Conservation (phyloP, 2,113 vertebrate species). For the Scopus umbretta region DNA sequence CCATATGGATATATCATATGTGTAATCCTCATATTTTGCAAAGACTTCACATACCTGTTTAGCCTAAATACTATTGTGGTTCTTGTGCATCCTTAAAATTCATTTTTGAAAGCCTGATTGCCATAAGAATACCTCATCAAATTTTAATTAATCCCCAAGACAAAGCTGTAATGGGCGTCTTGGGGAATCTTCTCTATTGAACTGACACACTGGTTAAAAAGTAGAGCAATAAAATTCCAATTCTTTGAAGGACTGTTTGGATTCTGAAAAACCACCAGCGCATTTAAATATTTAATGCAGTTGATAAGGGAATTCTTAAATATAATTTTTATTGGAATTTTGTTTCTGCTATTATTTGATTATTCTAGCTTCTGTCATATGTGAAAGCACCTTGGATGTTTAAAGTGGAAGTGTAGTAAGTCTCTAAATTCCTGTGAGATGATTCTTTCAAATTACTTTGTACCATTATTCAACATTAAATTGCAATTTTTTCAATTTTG, state of each 20-base stretch:
- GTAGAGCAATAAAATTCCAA: neutral
- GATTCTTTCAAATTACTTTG: neutral
- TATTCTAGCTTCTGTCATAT: neutral
- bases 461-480: neutral
- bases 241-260: neutral
- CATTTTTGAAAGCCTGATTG: neutral
- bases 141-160: constrained; percentile 30
- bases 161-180: neutral
- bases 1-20: neutral
- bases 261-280: neutral
- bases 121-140: neutral
- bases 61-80: neutral
- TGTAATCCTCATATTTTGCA: neutral
- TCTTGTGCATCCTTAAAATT: neutral
- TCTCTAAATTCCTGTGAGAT: neutral
- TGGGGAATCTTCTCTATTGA: neutral
- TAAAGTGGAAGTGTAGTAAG: neutral
- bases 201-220: neutral
- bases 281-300: neutral
- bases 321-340: neutral
- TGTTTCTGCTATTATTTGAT: neutral
- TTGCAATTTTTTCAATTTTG: neutral
- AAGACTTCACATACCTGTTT: neutral
- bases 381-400: neutral
- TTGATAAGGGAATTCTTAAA: neutral